Evolutionary conservation across 2,797 vertebrate species (phyloP).

Genomic region (Sus cebifrons): DNA sequence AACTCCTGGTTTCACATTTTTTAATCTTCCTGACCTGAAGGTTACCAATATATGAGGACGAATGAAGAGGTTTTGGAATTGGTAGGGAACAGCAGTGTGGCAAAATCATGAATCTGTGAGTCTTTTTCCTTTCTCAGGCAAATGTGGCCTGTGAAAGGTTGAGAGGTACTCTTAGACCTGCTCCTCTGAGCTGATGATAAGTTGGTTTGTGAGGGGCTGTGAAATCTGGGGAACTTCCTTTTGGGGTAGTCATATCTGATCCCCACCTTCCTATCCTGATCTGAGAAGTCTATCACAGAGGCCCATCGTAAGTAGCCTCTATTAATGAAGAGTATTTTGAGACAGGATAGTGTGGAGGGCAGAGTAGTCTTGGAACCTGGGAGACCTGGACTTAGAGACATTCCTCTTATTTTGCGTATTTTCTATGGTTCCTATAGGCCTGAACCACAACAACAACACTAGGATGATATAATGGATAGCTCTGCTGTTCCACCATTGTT

Average conservation of each 20-base stretch:
- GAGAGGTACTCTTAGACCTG: neutral
- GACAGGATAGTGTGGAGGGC: neutral
- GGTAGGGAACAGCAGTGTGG: neutral
- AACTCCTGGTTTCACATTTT: neutral
- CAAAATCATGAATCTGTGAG: neutral
- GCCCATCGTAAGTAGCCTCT: neutral
- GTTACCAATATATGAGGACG: rapidly evolving
- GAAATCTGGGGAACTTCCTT: neutral
- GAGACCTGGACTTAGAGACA: neutral
- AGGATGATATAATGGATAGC: neutral
- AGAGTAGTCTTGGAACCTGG: neutral
- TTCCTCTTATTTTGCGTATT: neutral
- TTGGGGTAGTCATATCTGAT: neutral
- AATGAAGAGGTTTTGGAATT: neutral
- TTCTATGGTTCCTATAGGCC: neutral
- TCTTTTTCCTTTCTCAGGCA: neutral
- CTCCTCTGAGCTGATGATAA: neutral
- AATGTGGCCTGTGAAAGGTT: neutral
- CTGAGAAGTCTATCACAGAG: neutral
- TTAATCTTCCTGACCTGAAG: neutral
- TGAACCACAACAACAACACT: neutral
- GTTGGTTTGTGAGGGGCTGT: neutral
- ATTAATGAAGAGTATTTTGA: neutral
- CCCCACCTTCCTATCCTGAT: neutral
- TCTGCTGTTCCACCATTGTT: neutral